Evolutionary conservation across 2,113 vertebrate genomes (phyloP), one percentile per base, ranked within the genome.

Genomic region (Edolisoma coerulescens): DNA sequence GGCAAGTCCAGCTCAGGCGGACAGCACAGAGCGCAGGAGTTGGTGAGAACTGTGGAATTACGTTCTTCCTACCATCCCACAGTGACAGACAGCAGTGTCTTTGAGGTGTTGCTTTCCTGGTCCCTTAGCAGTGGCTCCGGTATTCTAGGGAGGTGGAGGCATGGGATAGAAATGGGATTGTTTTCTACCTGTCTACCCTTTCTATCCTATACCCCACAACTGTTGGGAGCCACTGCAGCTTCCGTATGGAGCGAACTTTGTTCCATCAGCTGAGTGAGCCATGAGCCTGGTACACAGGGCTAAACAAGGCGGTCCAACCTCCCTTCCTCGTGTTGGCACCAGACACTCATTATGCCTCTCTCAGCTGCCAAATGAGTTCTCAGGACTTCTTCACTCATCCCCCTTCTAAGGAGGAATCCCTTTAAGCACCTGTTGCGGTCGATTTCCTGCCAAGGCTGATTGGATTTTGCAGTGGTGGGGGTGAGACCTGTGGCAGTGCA

Each of bases 231-330:
- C 47, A n/a, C 37, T 67, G 16, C 53, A 67, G 44, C 26, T 74
- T n/a, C 41, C 0, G 0, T 19, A 20, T 6, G 12, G 53, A 17
- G 7, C 23, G 19, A 28, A 5, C 59, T 80, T 61, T 32, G 33
- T 42, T 63, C 37, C 44, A 82, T 35, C 47, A 64, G 16, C 53
- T 77, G 11, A 26, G 26, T 32, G 22, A 69, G 8, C 47, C n/a
- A 11, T 21, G 28, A 79, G 45, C 41, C 26, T 32, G 21, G 23
- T 19, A 11, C 39, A 41, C 19, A 7, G 4, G 56, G 5, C n/a
- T 79, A 52, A 44, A 65, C 59, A 74, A 65, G 13, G 18, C 57
- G 69, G 28, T n/a, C 61, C 39, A 69, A 10, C 19, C 6, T 86
- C 37, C 33, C 50, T 42, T 75, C 17, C 33, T 50, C 69, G 13